Evolutionary conservation across 92 coral and sea anemone genomes (phyloP).

Genomic region (Siderastrea siderea): DNA sequence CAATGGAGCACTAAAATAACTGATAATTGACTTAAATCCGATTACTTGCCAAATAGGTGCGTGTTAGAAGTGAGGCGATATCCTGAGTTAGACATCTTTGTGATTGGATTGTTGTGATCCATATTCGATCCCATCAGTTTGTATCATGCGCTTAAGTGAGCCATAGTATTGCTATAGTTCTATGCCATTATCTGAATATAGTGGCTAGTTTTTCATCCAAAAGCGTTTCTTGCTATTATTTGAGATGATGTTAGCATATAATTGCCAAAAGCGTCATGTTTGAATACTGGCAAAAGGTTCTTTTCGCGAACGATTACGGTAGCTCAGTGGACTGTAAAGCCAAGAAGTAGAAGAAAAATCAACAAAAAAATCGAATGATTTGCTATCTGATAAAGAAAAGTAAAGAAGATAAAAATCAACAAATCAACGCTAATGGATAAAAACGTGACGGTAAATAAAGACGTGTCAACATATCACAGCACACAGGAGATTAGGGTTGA

Average conservation of each 20-base stretch:
- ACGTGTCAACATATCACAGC: slow-evolving; percentile 77
- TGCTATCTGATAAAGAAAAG: slow-evolving; percentile 37
- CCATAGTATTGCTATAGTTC: background rate
- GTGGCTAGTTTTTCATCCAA: slow-evolving; percentile 9
- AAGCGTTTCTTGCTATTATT: slow-evolving; percentile 8
- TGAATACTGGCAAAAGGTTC: background rate
- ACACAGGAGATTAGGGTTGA: slow-evolving; percentile 33
- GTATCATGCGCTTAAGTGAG: background rate
- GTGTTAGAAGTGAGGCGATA: slow-evolving; percentile 36
- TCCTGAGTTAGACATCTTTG: background rate
- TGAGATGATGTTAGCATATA: slow-evolving; percentile 25
- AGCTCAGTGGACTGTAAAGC: background rate
- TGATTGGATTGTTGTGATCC: background rate
- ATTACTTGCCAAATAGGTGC: slow-evolving; percentile 77
- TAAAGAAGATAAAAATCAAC: slow-evolving; percentile 88
- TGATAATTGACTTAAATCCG: slow-evolving; percentile 84
- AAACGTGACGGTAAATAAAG: slow-evolving; percentile 90
- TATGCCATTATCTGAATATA: background rate
- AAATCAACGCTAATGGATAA: slow-evolving; percentile 89
- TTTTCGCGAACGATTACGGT: background rate
- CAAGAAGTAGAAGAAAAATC: background rate
- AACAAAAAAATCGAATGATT: background rate
- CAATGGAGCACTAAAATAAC: slow-evolving; percentile 43
- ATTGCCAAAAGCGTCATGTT: background rate
- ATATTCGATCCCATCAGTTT: background rate